These are phyloP conservation scores for Myrmecophaga tridactyla DNA, from an alignment of 2,113 vertebrate genomes.

Conservation along the genomic window DNA sequence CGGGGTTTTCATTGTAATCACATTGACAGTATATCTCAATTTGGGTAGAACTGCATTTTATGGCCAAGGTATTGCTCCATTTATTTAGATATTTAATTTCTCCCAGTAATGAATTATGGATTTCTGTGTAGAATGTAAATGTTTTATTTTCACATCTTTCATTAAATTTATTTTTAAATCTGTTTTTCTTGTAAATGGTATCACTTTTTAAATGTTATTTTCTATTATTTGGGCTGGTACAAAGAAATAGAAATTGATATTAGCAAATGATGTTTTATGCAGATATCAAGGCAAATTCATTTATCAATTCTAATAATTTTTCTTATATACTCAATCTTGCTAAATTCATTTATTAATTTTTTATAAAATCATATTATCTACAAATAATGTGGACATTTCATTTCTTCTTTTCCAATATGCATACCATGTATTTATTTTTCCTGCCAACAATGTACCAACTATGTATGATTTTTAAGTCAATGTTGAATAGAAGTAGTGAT, in stretches of 20 bases:
- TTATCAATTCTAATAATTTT: not conserved
- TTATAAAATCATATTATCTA: not conserved
- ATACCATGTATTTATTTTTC: not conserved
- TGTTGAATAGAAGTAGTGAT: not conserved
- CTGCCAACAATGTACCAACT: not conserved
- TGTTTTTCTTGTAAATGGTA: not conserved
- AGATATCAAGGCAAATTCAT: not conserved
- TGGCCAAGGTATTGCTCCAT: not conserved
- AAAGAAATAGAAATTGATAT: not conserved
- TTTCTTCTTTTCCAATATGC: not conserved
- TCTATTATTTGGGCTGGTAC: constrained; percentile 1
- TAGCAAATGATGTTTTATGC: not conserved
- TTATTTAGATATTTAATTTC: constrained; percentile 10
- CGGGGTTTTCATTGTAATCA: not conserved
- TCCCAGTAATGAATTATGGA: not conserved
- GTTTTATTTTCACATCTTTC: not conserved
- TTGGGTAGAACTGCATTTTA: not conserved
- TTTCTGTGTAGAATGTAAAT: not conserved
- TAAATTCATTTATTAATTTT: not conserved
- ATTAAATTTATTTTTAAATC: not conserved
- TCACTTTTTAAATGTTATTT: not conserved
- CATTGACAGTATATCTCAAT: not conserved
- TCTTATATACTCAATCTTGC: not conserved
- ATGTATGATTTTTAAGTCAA: not conserved
- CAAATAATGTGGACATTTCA: not conserved